Conservation (phyloP, 2,113 vertebrate genomes). For the Pithys albifrons region DNA sequence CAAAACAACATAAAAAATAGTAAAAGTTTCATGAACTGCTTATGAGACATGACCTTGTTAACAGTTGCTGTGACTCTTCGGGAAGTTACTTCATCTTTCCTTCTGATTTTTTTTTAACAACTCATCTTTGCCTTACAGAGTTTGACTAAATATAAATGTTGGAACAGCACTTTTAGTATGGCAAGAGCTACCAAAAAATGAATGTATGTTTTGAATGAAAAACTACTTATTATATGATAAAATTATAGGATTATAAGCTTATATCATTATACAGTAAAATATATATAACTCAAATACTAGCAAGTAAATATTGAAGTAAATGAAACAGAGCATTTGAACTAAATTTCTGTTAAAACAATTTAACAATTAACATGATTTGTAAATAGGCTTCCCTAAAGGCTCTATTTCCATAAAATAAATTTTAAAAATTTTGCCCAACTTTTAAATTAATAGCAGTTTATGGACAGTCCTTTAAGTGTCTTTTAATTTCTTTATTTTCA, state of each 20-base stretch:
- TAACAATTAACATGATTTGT: background rate
- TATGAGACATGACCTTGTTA: background rate
- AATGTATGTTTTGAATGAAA: background rate
- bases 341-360: background rate
- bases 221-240: background rate
- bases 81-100: background rate
- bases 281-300: background rate
- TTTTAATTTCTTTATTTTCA: slow-evolving; percentile 26
- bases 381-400: background rate
- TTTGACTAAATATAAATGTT: background rate
- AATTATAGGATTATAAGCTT: background rate
- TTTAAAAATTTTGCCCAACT: background rate
- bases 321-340: background rate
- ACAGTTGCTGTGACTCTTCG: background rate
- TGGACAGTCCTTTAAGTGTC: background rate
- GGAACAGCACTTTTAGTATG: background rate
- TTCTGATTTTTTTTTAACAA: background rate
- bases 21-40: background rate
- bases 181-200: background rate
- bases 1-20: background rate
- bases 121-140: background rate
- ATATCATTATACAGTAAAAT: background rate
- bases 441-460: background rate
- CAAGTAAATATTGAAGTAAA: background rate
- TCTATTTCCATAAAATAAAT: background rate